Conservation (phyloP, 1,140 invertebrate species). For the Drosophila bipectinata region DNA sequence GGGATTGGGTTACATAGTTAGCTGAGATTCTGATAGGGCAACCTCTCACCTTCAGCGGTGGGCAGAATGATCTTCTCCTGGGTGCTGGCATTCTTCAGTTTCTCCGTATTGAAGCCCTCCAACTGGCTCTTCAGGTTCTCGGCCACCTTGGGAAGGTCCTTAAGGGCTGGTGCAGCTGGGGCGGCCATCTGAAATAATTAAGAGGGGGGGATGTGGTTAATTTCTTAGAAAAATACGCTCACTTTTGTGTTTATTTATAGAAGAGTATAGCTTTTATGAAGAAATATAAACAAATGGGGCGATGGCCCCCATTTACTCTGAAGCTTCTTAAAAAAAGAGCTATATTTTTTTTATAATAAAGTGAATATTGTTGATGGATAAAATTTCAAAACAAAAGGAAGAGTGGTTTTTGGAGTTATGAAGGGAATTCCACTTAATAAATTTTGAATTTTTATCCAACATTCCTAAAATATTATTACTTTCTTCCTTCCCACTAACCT, state of each 20-base stretch:
- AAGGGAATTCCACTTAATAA: too few relatives aligned
- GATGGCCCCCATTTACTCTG: too few relatives aligned
- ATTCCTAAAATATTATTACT: too few relatives aligned
- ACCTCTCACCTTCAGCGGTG: slow-evolving; percentile 90
- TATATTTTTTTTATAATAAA: too few relatives aligned
- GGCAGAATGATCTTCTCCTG: slow-evolving; percentile 94
- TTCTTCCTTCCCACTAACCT: too few relatives aligned
- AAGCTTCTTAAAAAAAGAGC: too few relatives aligned
- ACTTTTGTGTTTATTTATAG: not conserved
- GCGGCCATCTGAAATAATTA: slow-evolving; percentile 65
- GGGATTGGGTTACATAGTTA: slow-evolving; percentile 10
- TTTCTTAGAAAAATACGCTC: not conserved
- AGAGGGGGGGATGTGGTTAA: not conserved
- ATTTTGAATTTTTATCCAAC: too few relatives aligned
- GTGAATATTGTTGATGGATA: too few relatives aligned
- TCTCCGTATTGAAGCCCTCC: slow-evolving; percentile 92
- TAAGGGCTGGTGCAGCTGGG: slow-evolving; percentile 87
- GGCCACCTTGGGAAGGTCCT: slow-evolving; percentile 95
- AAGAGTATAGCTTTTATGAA: not conserved
- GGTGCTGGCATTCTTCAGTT: slow-evolving; percentile 93
- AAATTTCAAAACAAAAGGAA: too few relatives aligned
- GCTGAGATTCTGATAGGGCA: not conserved
- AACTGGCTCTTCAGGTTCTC: slow-evolving; percentile 94
- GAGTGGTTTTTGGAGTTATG: too few relatives aligned
- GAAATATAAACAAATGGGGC: not conserved